Conservation (phyloP, 2,888 invertebrate genomes). For the Muschampia staudingeri region DNA sequence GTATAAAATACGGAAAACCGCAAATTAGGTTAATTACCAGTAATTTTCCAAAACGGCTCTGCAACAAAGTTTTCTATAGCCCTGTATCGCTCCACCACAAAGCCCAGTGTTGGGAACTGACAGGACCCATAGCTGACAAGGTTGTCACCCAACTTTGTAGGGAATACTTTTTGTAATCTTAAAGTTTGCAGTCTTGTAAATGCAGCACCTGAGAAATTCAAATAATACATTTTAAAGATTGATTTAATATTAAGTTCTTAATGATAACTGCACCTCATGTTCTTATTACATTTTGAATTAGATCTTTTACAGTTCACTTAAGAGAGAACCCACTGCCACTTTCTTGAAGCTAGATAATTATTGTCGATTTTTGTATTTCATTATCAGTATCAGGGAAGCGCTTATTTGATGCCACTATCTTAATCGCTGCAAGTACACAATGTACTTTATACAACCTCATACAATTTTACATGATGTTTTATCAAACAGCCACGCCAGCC, state of each 20-base stretch:
- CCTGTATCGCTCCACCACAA: conserved; percentile 99
- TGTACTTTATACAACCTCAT: too few relatives aligned
- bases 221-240: too few relatives aligned
- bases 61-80: conserved; percentile 98
- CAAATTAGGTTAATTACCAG: conserved; percentile 89
- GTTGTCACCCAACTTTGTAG: conserved; percentile 93
- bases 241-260: too few relatives aligned
- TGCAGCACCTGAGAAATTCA: conserved; percentile 94
- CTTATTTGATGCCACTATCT: not conserved
- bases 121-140: conserved; percentile 99
- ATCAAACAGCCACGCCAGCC: too few relatives aligned
- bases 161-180: conserved; percentile 96
- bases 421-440: too few relatives aligned
- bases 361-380: too few relatives aligned
- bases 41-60: conserved; percentile 99
- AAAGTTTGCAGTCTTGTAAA: conserved; percentile 99
- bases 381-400: not conserved
- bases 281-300: not conserved
- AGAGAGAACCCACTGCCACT: too few relatives aligned
- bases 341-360: too few relatives aligned
- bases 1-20: not conserved
- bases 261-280: too few relatives aligned
- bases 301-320: not conserved
- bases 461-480: too few relatives aligned
- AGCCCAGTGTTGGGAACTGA: conserved; percentile 99